These are phyloP conservation scores for Drosophila subsilvestris DNA, from an alignment of 2,888 invertebrate species.

Conservation along the genomic window DNA sequence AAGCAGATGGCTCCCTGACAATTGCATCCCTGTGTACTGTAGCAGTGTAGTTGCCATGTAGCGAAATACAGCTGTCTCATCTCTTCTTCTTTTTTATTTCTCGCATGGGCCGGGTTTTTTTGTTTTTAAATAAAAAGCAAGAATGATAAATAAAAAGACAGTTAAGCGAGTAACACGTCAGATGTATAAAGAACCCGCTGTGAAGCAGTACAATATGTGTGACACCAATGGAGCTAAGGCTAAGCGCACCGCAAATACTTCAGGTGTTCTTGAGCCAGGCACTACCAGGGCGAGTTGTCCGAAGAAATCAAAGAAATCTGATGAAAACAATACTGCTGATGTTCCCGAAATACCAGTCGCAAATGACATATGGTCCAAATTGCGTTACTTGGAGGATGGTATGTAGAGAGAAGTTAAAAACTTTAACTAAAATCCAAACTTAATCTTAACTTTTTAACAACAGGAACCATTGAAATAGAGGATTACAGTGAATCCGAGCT, in stretches of 20 bases:
- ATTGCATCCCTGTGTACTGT: background rate
- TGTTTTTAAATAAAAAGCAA: too few species aligned
- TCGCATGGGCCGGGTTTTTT: background rate
- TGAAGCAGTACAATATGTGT: background rate
- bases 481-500: background rate
- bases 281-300: background rate
- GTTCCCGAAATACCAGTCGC: background rate
- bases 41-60: too few species aligned
- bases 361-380: background rate
- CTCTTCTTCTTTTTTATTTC: too few species aligned
- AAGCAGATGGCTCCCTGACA: background rate
- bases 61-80: too few species aligned
- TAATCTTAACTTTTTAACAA: background rate
- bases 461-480: background rate
- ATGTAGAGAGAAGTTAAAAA: background rate
- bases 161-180: background rate
- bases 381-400: too few species aligned
- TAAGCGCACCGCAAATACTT: background rate
- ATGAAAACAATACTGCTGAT: background rate
- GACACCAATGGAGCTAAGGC: background rate
- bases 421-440: background rate
- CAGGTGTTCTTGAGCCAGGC: background rate
- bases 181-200: background rate
- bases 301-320: background rate
- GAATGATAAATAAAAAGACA: background rate